phyloP scores from a whole-genome alignment of 2,797 vertebrate genomes.

The Xiphophorus birchmanni region DNA sequence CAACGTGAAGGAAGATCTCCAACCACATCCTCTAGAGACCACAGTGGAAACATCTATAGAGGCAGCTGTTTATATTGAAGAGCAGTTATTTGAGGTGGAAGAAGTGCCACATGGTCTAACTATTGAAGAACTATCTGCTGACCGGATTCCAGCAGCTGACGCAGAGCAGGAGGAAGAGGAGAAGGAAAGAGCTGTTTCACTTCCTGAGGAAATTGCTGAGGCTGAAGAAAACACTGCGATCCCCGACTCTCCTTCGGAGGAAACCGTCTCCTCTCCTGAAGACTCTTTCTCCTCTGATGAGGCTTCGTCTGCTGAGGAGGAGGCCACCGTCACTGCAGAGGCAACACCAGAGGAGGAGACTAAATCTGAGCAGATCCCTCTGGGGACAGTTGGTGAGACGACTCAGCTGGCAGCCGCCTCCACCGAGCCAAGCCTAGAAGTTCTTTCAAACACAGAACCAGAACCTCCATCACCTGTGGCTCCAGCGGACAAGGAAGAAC shows the following conservation, averaged over 20 bases:
- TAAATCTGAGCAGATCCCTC: neutral
- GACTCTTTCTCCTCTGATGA: conserved; percentile 22
- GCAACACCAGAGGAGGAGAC: conserved; percentile 13
- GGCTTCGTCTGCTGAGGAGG: neutral
- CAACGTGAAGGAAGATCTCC: neutral
- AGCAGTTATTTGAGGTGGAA: conserved; percentile 35
- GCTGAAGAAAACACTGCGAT: conserved; percentile 7
- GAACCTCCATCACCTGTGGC: conserved; percentile 22
- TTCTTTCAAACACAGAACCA: conserved; percentile 29
- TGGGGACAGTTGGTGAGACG: neutral
- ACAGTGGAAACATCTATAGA: conserved; percentile 25
- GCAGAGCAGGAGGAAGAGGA: conserved; percentile 7
- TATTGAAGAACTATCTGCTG: conserved; percentile 27
- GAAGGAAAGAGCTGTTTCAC: neutral
- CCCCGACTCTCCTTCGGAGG: neutral
- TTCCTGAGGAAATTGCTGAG: conserved; percentile 14
- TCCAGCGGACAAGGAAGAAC: conserved; percentile 16
- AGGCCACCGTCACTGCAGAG: conserved; percentile 10
- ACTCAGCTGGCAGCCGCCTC: conserved; percentile 57
- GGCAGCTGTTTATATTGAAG: conserved; percentile 1
- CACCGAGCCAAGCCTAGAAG: conserved; percentile 31
- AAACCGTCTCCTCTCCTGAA: neutral
- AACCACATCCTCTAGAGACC: conserved; percentile 7
- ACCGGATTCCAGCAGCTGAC: conserved; percentile 19
- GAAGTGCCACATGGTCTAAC: conserved; percentile 25